Base-by-base conservation (phyloP, 2,797 vertebrate species). In the Anguilla megastoma region DNA sequence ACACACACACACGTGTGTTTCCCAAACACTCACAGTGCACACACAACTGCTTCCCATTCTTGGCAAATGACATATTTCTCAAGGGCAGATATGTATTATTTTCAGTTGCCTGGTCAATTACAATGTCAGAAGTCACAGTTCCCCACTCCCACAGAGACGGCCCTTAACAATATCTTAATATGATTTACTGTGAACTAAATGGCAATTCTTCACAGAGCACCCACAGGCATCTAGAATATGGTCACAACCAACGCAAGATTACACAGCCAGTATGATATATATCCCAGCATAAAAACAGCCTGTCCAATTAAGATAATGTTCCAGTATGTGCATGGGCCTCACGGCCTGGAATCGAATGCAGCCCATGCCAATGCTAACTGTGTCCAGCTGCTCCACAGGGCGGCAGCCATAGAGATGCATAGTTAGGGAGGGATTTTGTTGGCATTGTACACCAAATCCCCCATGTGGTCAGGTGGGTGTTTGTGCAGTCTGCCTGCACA, bases 141-240 rank as follows among this genome's bases (percentile, higher is more conserved):
- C 24, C 45, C 24, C 24, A 16, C 45, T 79, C 33, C 74, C 14
- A n/a, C 50, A 3, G 79, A 24, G 76, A 80, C 21, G 6, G 36
- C 5, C 18, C 9, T 82, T 48, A 9, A 8, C 58, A 69, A 69
- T 50, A 48, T 48, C 21, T 50, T 50, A 82, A 50, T 4, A 50
- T 50, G 79, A 82, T 10, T 69, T 27, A 27, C 63, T 69, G 21
- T 50, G 41, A 82, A 76, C 79, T 50, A 82, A 82, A 82, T 79
- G 36, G 16, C 33, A 30, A 71, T 71, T 33, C 27, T 71, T 33
- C 27, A 71, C 69, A 71, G 8, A 33, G 9, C 2, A 33, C 33
- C 74, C 74, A 48, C 79, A 48, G 24, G 45, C 79, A 48, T 82
- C 41, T 45, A 50, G 21, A 50, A 50, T 82, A 50, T 48, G 41